These are phyloP conservation scores for Pollicipes pollicipes DNA, from an alignment of 1,140 invertebrate genomes.

Conservation along the genomic window DNA sequence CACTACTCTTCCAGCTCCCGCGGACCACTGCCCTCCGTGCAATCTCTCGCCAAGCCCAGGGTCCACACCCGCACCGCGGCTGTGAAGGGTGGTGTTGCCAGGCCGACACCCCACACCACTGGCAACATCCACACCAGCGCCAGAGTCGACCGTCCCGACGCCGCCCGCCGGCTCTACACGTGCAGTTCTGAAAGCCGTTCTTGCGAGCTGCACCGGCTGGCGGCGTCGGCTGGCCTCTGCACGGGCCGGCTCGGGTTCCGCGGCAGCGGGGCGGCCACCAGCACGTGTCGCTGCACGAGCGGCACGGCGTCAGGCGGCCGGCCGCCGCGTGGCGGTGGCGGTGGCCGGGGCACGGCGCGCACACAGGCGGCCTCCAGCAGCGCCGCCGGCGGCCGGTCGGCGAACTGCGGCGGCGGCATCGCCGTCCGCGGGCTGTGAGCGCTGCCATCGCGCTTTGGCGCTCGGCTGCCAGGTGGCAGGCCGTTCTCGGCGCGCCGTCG, in stretches of 20 bases:
- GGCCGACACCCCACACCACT: too few relatives aligned
- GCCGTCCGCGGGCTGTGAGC: constrained; percentile 10
- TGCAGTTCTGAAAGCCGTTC: constrained; percentile 7
- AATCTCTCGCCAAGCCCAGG: too few relatives aligned
- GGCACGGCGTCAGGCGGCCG: too few relatives aligned
- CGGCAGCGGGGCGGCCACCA: neutral
- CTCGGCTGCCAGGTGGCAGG: constrained; percentile 46
- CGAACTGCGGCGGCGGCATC: constrained; percentile 22
- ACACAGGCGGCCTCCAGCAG: constrained; percentile 14
- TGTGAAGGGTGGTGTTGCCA: too few relatives aligned
- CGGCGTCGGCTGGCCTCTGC: too few relatives aligned
- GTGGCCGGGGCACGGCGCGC: constrained; percentile 14
- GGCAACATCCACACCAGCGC: too few relatives aligned
- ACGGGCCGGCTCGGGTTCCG: neutral
- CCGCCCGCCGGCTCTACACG: too few relatives aligned
- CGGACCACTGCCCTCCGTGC: too few relatives aligned
- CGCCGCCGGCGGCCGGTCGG: constrained; percentile 19
- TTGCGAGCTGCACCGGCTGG: constrained; percentile 5
- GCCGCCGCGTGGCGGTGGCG: constrained; percentile 17
- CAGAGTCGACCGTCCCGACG: too few relatives aligned
- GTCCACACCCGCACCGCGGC: too few relatives aligned
- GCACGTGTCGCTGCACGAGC: constrained; percentile 36
- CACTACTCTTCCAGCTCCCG: too few relatives aligned
- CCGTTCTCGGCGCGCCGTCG: constrained; percentile 60
- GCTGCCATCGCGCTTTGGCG: too few relatives aligned